A percentile compares a stretch with the other conserved stretches of the same genome.
Conservation (phyloP, 2,113 vertebrate species). For the Forbesichthys papilliferus region DNA sequence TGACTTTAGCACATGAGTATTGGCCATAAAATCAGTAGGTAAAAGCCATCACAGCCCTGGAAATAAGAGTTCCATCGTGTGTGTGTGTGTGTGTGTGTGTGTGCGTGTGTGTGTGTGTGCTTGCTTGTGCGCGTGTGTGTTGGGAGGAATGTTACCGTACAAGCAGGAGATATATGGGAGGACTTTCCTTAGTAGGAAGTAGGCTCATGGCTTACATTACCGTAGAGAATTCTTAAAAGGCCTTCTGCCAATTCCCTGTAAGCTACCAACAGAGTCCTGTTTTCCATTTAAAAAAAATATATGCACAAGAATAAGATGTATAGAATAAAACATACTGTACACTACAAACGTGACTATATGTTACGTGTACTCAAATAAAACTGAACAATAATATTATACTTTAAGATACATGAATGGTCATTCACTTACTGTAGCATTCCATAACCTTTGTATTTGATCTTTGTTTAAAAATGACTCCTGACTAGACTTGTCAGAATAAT, state of each 20-base stretch:
- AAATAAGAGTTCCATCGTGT: constrained; percentile 33
- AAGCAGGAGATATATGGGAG: constrained; percentile 46
- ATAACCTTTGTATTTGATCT: too few species aligned
- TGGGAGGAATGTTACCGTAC: constrained; percentile 33
- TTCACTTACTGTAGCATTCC: too few species aligned
- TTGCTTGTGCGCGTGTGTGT: constrained; percentile 3
- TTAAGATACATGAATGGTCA: too few species aligned
- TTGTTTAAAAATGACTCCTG: too few species aligned
- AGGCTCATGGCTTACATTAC: constrained; percentile 46
- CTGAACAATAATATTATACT: too few species aligned
- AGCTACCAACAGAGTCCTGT: constrained; percentile 12
- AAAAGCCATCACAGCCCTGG: constrained; percentile 52
- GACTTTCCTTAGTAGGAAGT: constrained; percentile 55
- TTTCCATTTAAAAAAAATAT: not conserved
- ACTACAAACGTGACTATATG: not conserved
- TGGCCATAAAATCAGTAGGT: constrained; percentile 40
- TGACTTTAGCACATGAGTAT: constrained; percentile 66
- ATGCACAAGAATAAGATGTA: not conserved
- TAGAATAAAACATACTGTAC: not conserved
- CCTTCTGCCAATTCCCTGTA: constrained; percentile 13
- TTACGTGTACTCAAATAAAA: too few species aligned
- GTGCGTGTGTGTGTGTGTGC: too few species aligned
- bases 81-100: constrained; percentile 13
- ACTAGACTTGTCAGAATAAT: too few species aligned
- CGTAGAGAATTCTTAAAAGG: constrained; percentile 33